phyloP scores from a whole-genome alignment of 1,140 invertebrate genomes.

The Eumaeus atala region DNA sequence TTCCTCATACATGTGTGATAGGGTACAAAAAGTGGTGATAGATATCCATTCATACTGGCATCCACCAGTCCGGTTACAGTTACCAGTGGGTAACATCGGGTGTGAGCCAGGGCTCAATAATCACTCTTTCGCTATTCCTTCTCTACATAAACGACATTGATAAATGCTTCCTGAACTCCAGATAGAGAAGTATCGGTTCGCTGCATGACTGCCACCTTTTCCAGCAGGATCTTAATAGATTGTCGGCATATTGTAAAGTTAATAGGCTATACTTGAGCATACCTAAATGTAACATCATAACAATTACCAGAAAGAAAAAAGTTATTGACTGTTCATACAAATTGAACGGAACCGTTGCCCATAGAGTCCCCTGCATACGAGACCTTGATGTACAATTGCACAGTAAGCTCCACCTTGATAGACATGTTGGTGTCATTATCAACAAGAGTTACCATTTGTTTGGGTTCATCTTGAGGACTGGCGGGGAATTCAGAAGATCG shows the following conservation, averaged over 20 bases:
- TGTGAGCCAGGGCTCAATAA: slow-evolving; percentile 14
- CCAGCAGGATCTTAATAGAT: background rate
- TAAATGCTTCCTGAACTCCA: slow-evolving; percentile 10
- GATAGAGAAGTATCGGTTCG: slow-evolving; percentile 5
- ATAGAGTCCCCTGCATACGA: background rate
- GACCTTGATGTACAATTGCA: background rate
- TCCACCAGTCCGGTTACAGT: background rate
- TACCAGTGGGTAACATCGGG: slow-evolving; percentile 5
- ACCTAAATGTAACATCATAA: slow-evolving; percentile 11
- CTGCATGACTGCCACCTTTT: background rate
- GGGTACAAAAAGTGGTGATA: slow-evolving; percentile 13
- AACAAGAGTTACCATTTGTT: slow-evolving; percentile 9
- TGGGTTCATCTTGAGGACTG: slow-evolving; percentile 12
- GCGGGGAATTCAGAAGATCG: background rate
- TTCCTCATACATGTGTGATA: slow-evolving; percentile 9
- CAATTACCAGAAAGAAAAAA: slow-evolving; percentile 14
- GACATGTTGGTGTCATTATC: slow-evolving; percentile 1
- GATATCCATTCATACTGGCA: too few relatives aligned
- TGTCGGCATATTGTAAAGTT: background rate
- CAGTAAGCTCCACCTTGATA: background rate
- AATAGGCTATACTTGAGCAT: slow-evolving; percentile 8
- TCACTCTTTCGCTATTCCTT: slow-evolving; percentile 5
- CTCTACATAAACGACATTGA: slow-evolving; percentile 15
- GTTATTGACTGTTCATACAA: background rate
- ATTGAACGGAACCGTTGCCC: background rate